Evolutionary conservation across 2,797 vertebrate species (phyloP), one percentile per base, ranked within the genome.

Genomic region (Syngnathus acus): DNA sequence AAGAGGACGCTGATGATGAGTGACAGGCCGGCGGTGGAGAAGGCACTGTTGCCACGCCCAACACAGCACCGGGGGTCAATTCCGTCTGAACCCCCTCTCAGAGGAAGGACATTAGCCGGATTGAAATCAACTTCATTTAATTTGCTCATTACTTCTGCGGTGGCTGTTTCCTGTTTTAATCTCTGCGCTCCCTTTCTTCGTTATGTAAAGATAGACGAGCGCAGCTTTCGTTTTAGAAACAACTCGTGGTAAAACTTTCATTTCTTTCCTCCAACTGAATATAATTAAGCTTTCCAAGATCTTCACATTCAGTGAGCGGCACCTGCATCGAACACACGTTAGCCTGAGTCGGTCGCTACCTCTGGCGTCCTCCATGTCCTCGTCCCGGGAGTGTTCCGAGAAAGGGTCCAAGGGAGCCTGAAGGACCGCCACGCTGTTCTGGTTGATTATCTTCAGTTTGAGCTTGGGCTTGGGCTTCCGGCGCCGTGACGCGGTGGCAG

Each of bases 361-460:
- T 94, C 95, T 91, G 87, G 90, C 91, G 75, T 97, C 94, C 74
- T 98, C 96, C 76, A 93, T 88, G 77, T 98, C 95, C 62, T 95
- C 95, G 57, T 98, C 95, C 66, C 96, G 91, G 67, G 93, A 95
- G 69, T 92, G 93, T 65, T 99, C 97, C 26, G 92, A 93, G 21
- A 94, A 94, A 26, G 88, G 89, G 72, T 99, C 96, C 50, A 94
- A 87, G 10, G 94, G 95, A 37, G 94, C 93, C 89, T 98, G 97
- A 78, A 99, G 94, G 72, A 98, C 97, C 6, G 97, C 94, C 83
- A 99, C 97, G 37, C 97, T 99, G 88, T 98, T 99, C 90, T 99
- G 97, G 88, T 98, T 99, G 74, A 99, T 99, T 82, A 99, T 98
- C 90, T 97, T 97, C 83, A 99, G 88, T 79, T 98, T 98, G 76